A percentile compares a stretch with the other conserved stretches of the same genome.
phyloP scores from a whole-genome alignment of 2,888 invertebrate genomes.

The Pyrochroa serraticornis region DNA sequence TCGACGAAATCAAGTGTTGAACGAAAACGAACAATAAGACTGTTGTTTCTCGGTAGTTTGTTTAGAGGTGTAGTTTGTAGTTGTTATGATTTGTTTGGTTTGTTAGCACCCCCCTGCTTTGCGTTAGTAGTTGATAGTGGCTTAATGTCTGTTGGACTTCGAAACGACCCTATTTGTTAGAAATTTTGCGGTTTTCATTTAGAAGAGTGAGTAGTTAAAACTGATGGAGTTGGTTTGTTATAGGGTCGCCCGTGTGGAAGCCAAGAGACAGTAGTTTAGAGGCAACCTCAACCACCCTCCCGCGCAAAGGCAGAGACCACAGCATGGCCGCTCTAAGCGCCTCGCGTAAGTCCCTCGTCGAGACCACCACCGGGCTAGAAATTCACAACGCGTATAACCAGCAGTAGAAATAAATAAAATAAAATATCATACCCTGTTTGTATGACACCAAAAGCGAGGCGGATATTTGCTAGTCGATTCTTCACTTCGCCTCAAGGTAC shows the following conservation, averaged over 20 bases:
- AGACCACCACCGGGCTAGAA: slow-evolving; percentile 59
- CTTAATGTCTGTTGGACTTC: slow-evolving; percentile 51
- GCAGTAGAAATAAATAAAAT: slow-evolving; percentile 42
- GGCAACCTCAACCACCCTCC: slow-evolving; percentile 65
- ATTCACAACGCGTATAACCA: slow-evolving; percentile 57
- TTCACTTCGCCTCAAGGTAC: no score
- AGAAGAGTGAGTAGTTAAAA: slow-evolving; percentile 29
- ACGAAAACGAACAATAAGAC: neutral
- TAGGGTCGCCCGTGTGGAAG: slow-evolving; percentile 99
- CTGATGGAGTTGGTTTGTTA: slow-evolving; percentile 63
- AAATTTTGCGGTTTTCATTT: slow-evolving; percentile 10
- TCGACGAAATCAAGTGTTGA: slow-evolving; percentile 51
- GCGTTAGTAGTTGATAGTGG: slow-evolving; percentile 35
- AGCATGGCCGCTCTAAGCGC: slow-evolving; percentile 60
- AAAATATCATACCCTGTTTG: slow-evolving; percentile 30
- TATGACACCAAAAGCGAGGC: slow-evolving; percentile 14
- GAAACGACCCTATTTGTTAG: slow-evolving; percentile 46
- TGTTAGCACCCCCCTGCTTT: slow-evolving; percentile 44
- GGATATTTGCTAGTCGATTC: neutral
- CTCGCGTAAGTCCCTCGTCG: slow-evolving; percentile 65
- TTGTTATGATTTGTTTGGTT: slow-evolving; percentile 22
- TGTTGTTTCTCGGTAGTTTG: neutral
- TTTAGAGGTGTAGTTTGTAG: neutral
- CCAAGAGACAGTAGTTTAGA: slow-evolving; percentile 82
- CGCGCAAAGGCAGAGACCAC: slow-evolving; percentile 66